phyloP scores from a whole-genome alignment of 2,113 vertebrate genomes.

The Odontophorus gujanensis region DNA sequence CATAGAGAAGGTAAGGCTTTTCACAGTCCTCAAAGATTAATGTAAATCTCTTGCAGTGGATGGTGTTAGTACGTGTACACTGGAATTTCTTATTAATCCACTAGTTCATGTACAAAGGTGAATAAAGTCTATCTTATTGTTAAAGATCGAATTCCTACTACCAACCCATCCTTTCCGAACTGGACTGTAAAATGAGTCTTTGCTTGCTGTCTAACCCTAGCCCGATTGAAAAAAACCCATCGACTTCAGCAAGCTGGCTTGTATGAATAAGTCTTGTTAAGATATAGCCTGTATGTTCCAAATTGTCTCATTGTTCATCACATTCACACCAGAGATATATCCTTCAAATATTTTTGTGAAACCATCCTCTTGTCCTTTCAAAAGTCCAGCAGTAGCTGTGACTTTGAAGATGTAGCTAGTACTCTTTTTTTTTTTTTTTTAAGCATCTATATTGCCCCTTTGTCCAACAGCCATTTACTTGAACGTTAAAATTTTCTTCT shows the following conservation, averaged over 20 bases:
- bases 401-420: constrained; percentile 21
- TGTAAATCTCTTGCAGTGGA: neutral
- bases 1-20: neutral
- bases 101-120: too few relatives aligned
- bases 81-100: neutral
- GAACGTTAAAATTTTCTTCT: neutral
- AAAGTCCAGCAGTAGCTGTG: neutral
- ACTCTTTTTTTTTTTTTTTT: neutral
- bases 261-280: constrained; percentile 36
- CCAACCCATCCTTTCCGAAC: neutral
- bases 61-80: neutral
- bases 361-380: constrained; percentile 22
- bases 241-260: neutral
- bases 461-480: neutral
- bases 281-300: constrained; percentile 24
- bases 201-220: neutral
- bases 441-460: neutral
- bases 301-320: constrained; percentile 38
- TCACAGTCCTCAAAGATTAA: neutral
- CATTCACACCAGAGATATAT: constrained; percentile 38
- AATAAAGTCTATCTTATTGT: neutral
- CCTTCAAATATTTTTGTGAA: constrained; percentile 37
- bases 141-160: constrained; percentile 5
- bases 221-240: constrained; percentile 38
- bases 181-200: neutral